Conservation (phyloP, 2,888 invertebrate genomes). For the Phyllotreta cruciferae region DNA sequence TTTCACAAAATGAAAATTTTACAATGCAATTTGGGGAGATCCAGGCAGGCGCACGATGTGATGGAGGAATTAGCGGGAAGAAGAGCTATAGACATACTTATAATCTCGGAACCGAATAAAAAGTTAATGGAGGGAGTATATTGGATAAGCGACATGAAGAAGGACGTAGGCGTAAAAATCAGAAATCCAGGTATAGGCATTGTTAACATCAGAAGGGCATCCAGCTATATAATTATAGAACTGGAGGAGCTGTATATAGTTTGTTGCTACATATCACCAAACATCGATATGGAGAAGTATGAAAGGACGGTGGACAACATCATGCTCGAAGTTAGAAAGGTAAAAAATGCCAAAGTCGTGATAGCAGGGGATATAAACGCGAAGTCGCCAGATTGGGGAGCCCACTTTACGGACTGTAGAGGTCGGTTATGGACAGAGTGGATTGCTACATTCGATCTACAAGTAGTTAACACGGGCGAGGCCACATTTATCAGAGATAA, state of each 20-base stretch:
- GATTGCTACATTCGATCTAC: not conserved
- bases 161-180: not conserved
- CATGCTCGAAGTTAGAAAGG: not conserved
- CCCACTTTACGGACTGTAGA: not conserved
- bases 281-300: not conserved
- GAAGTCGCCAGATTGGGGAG: constrained; percentile 10
- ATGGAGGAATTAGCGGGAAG: not conserved
- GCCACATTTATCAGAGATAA: too few relatives aligned
- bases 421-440: constrained; percentile 3
- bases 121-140: not conserved
- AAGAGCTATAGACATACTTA: not conserved
- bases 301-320: not conserved
- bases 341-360: not conserved
- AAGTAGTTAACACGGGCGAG: too few relatives aligned
- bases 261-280: constrained; percentile 10
- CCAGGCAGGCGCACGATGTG: not conserved
- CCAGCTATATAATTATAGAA: not conserved
- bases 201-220: not conserved
- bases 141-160: not conserved
- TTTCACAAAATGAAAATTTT: not conserved
- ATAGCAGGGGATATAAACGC: constrained; percentile 9
- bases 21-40: not conserved
- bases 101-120: constrained; percentile 6
- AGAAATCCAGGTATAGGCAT: not conserved
- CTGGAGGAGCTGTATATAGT: not conserved